Conservation (phyloP, 2,113 vertebrate genomes). For the Saimiri boliviensis region DNA sequence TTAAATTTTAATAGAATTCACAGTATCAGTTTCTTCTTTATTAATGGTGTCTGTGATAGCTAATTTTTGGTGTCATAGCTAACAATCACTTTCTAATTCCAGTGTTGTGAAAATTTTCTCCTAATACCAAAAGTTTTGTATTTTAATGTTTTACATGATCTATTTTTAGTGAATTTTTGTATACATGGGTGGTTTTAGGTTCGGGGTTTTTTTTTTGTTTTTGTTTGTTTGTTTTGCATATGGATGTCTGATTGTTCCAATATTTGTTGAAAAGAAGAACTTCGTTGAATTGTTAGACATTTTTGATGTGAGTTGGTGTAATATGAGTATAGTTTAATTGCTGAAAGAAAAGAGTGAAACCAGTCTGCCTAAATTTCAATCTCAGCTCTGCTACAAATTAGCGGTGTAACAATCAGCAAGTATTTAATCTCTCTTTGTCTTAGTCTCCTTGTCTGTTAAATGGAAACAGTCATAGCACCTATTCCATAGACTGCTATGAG, state of each 20-base stretch:
- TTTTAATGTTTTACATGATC: not conserved
- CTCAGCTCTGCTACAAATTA: not conserved
- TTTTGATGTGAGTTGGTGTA: not conserved
- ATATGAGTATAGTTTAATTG: not conserved
- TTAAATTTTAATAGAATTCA: slow-evolving; percentile 40
- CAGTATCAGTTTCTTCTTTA: not conserved
- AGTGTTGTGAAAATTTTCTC: not conserved
- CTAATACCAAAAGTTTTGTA: not conserved
- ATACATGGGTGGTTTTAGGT: not conserved
- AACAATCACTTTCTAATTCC: not conserved
- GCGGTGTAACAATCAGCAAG: not conserved
- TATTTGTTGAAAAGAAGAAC: not conserved
- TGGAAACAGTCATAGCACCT: not conserved
- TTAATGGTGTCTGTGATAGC: not conserved
- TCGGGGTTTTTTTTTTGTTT: not conserved
- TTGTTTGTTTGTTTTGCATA: not conserved
- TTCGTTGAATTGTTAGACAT: not conserved
- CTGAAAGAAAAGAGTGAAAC: not conserved
- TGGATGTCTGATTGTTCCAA: not conserved
- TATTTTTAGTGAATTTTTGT: not conserved
- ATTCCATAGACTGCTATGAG: not conserved
- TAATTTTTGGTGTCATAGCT: not conserved
- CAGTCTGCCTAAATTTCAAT: not conserved
- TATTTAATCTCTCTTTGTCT: not conserved
- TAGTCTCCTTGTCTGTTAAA: not conserved